Percentiles rank a stretch among this genome's conserved stretches.
phyloP scores from a whole-genome alignment of 2,888 invertebrate genomes.

The Cerastis rubricosa region DNA sequence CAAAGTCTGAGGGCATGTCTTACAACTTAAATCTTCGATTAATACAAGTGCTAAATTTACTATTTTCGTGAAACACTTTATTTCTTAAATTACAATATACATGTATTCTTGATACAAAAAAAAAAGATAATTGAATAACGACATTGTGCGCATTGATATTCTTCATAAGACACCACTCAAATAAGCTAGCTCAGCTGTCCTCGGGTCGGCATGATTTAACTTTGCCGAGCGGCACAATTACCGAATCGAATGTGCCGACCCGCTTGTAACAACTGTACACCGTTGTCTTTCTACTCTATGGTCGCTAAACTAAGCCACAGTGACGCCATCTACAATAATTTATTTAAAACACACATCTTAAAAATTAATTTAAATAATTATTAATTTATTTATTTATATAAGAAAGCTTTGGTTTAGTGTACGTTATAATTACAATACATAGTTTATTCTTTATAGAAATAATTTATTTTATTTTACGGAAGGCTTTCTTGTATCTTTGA shows the following conservation, averaged over 20 bases:
- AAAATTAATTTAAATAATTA: slow-evolving; percentile 27
- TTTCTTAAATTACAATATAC: neutral
- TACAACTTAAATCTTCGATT: neutral
- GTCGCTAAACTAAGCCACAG: neutral
- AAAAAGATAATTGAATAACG: neutral
- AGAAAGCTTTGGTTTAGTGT: slow-evolving; percentile 52
- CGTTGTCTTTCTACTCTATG: neutral
- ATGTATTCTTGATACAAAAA: neutral
- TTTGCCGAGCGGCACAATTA: too few relatives aligned
- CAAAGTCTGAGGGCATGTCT: neutral
- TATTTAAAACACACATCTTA: slow-evolving; percentile 15
- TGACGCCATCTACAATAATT: slow-evolving; percentile 25
- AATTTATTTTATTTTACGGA: slow-evolving; percentile 2
- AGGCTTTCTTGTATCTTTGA: neutral
- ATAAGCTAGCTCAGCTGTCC: too few relatives aligned
- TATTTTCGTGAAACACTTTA: neutral
- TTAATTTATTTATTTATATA: slow-evolving; percentile 23
- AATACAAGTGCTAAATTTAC: neutral
- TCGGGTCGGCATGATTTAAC: too few relatives aligned
- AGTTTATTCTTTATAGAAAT: neutral
- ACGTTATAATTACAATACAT: slow-evolving; percentile 34
- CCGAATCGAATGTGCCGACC: neutral
- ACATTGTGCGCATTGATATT: slow-evolving; percentile 23
- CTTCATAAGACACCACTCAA: too few relatives aligned
- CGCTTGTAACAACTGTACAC: neutral